Percentiles rank a stretch among this genome's conserved stretches.
phyloP scores from a whole-genome alignment of 2,888 invertebrate species.

The Anarsia innoxiella region DNA sequence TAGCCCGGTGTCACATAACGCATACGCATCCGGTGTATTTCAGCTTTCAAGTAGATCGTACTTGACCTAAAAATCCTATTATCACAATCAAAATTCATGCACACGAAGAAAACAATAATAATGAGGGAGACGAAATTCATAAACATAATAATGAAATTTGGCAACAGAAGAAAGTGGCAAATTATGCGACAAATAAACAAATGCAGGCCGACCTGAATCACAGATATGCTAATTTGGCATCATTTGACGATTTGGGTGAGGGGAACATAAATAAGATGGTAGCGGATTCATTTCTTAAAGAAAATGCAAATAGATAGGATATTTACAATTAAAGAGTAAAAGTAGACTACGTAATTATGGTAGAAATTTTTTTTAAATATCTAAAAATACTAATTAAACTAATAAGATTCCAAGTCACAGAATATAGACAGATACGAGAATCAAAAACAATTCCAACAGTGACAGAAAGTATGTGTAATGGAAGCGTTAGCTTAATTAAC shows the following conservation, averaged over 20 bases:
- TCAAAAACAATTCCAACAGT: too few species aligned
- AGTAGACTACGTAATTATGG: not conserved
- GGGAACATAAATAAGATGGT: slow-evolving; percentile 1
- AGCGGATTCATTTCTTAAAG: not conserved
- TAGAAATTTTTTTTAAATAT: not conserved
- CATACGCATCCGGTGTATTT: too few species aligned
- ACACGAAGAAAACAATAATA: too few species aligned
- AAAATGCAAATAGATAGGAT: not conserved
- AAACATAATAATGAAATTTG: slow-evolving; percentile 29
- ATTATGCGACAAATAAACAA: slow-evolving; percentile 38
- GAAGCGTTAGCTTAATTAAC: not conserved
- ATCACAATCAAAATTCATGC: too few species aligned
- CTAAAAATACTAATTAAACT: not conserved
- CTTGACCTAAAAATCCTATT: too few species aligned
- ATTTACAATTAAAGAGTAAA: not conserved
- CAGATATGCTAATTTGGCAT: slow-evolving; percentile 46
- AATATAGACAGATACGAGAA: too few species aligned
- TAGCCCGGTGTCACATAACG: too few species aligned
- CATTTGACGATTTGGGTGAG: slow-evolving; percentile 26
- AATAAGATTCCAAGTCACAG: not conserved
- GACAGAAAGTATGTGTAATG: not conserved
- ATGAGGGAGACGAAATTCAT: slow-evolving; percentile 20
- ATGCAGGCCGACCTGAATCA: slow-evolving; percentile 38
- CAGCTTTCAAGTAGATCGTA: too few species aligned
- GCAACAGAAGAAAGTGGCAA: slow-evolving; percentile 33